A percentile compares a stretch with the other conserved stretches of the same genome.
These are phyloP conservation scores for Montipora foliosa DNA, from an alignment of 64 coral and sea anemone species.

Conservation along the genomic window DNA sequence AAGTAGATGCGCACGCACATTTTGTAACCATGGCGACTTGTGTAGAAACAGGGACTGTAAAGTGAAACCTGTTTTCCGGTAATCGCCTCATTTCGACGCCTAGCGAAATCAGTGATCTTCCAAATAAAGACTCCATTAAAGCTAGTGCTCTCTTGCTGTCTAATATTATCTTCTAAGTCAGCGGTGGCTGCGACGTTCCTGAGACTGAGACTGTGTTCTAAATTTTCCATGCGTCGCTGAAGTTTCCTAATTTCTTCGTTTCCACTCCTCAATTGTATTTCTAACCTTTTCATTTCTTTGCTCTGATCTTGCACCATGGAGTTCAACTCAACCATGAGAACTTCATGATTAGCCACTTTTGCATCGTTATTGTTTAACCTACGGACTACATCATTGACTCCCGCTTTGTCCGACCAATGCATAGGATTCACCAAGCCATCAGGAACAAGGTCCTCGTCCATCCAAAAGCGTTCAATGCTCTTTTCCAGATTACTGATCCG, in stretches of 20 bases:
- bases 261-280: neutral
- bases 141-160: neutral
- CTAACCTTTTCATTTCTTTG: neutral
- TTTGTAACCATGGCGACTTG: conserved; percentile 58
- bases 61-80: conserved; percentile 39
- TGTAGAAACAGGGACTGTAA: conserved; percentile 65
- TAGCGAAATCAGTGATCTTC: conserved; percentile 62
- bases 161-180: conserved; percentile 63
- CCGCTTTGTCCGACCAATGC: neutral
- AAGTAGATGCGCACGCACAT: conserved; percentile 42
- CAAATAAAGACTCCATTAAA: conserved; percentile 56
- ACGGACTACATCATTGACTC: neutral
- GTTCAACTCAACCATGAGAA: conserved; percentile 51
- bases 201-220: conserved; percentile 39
- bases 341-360: conserved; percentile 48
- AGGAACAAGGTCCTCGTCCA: neutral
- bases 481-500: conserved; percentile 6
- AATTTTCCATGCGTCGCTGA: conserved; percentile 29
- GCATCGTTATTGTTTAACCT: conserved; percentile 42
- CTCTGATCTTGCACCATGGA: conserved; percentile 5
- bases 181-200: conserved; percentile 30
- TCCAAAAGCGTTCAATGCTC: conserved; percentile 2
- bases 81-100: conserved; percentile 38
- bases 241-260: conserved; percentile 46
- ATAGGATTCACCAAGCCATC: neutral